Conservation (phyloP, 2,888 invertebrate genomes). For the Caenorhabditis drosophilae region DNA sequence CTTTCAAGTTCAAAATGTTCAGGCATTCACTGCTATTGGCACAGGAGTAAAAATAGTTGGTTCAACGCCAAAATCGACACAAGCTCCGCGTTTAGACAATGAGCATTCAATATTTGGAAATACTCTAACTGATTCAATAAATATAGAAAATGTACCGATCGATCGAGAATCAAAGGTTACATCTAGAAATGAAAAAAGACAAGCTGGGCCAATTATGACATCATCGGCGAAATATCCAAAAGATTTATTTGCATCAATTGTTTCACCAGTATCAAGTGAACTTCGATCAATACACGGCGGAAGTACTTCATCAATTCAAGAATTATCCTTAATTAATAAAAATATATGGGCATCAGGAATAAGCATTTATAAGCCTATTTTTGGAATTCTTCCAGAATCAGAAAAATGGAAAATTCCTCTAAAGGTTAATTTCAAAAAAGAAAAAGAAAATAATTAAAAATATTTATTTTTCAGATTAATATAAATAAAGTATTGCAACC, state of each 20-base stretch:
- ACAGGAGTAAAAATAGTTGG: not conserved
- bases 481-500: not conserved
- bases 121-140: too few relatives aligned
- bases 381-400: too few relatives aligned
- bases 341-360: too few relatives aligned
- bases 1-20: not conserved
- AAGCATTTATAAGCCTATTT: too few relatives aligned
- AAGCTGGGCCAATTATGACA: slow-evolving; percentile 6
- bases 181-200: not conserved
- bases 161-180: too few relatives aligned
- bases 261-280: slow-evolving; percentile 21
- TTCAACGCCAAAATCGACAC: slow-evolving; percentile 28
- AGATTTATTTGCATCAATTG: slow-evolving; percentile 15
- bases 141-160: too few relatives aligned
- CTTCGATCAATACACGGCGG: slow-evolving; percentile 12
- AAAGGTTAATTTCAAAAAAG: too few relatives aligned
- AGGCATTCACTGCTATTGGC: slow-evolving; percentile 8
- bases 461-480: not conserved
- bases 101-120: too few relatives aligned
- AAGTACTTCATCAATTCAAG: not conserved
- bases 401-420: too few relatives aligned
- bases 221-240: slow-evolving; percentile 2
- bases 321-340: too few relatives aligned
- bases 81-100: slow-evolving; percentile 13
- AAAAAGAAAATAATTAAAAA: too few relatives aligned